These are phyloP conservation scores for Actenoides hombroni DNA, from an alignment of 2,113 vertebrate genomes.

Conservation along the genomic window DNA sequence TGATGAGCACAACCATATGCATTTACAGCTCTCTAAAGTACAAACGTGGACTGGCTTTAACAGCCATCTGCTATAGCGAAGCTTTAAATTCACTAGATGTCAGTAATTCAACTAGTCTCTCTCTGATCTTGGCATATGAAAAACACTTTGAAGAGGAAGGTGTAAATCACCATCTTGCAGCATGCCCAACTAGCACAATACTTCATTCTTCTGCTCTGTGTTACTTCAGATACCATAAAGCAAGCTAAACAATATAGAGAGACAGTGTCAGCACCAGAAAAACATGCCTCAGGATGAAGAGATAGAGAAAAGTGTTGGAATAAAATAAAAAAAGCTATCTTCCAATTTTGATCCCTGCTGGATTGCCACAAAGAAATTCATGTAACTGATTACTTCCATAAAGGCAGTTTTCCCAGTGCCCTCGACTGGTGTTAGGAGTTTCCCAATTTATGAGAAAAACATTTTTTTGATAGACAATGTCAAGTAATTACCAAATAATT, in stretches of 20 bases:
- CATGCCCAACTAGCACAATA: not conserved
- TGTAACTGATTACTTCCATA: not conserved
- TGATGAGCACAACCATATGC: not conserved
- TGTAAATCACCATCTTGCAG: not conserved
- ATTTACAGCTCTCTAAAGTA: not conserved
- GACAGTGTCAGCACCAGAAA: not conserved
- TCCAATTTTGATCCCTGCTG: not conserved
- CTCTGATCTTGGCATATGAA: not conserved
- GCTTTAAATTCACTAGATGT: not conserved
- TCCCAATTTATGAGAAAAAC: fast-evolving
- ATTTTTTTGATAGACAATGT: fast-evolving
- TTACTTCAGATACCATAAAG: not conserved
- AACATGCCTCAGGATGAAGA: not conserved
- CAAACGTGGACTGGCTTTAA: not conserved
- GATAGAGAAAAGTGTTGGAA: not conserved
- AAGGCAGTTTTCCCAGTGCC: not conserved
- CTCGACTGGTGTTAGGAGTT: not conserved
- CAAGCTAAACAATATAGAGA: not conserved
- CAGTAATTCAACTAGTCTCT: not conserved
- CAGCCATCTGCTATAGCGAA: not conserved
- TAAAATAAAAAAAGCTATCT: not conserved
- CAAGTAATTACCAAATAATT: not conserved
- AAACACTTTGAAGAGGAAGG: not conserved
- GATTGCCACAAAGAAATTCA: not conserved
- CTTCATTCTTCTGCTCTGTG: not conserved